Conservation (phyloP, 2,113 vertebrate genomes). For the Micronycteris hirsuta region DNA sequence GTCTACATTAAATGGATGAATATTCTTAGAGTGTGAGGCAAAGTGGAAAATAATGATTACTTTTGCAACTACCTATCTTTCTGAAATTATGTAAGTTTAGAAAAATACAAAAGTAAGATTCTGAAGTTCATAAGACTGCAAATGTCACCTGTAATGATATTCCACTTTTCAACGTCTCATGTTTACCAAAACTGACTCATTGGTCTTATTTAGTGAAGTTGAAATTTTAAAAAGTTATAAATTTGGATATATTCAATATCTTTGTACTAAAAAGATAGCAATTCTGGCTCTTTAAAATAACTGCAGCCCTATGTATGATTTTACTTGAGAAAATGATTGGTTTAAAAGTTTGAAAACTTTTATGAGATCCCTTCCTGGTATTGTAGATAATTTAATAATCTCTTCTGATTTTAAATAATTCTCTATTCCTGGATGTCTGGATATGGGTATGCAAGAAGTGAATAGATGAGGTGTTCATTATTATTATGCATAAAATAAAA, state of each 20-base stretch:
- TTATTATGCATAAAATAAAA: neutral
- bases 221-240: neutral
- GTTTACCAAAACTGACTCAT: neutral
- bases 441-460: neutral
- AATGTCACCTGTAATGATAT: neutral
- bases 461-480: neutral
- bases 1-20: neutral
- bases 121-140: neutral
- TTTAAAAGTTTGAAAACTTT: neutral
- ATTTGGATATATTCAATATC: neutral
- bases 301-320: neutral
- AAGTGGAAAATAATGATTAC: neutral
- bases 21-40: neutral
- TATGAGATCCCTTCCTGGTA: neutral
- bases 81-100: neutral
- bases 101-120: neutral
- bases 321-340: neutral
- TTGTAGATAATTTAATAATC: neutral
- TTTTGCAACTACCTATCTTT: neutral
- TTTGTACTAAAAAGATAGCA: neutral
- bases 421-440: neutral
- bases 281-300: neutral
- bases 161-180: neutral
- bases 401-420: neutral
- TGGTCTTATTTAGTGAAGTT: neutral